Evolutionary conservation across 2,888 invertebrate genomes (phyloP).

Genomic region (Phyto melanocephala): DNA sequence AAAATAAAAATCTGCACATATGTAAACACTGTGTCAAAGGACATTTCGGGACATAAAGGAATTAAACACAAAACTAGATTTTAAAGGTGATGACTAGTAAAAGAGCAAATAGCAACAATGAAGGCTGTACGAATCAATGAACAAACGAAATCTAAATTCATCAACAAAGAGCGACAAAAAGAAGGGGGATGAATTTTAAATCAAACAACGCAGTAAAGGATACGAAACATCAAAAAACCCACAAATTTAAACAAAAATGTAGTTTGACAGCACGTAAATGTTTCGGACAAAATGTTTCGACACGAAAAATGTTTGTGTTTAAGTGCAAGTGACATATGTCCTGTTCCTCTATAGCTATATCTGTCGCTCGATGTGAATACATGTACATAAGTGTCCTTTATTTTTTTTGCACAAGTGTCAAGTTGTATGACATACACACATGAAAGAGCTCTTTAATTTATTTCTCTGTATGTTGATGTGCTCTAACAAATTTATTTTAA

Average conservation of each 20-base stretch:
- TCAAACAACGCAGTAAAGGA: conserved; percentile 23
- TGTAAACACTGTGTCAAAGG: conserved; percentile 56
- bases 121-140: conserved; percentile 29
- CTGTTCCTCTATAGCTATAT: not conserved
- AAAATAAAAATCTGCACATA: conserved; percentile 53
- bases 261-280: conserved; percentile 37
- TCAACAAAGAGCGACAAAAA: conserved; percentile 5
- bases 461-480: not conserved
- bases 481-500: conserved; percentile 2
- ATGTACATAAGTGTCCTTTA: not conserved
- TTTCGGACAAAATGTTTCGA: conserved; percentile 24
- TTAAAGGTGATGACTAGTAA: conserved; percentile 59
- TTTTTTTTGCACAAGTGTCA: conserved; percentile 50
- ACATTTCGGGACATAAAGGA: conserved; percentile 11
- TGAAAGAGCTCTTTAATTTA: conserved; percentile 36
- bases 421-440: conserved; percentile 32
- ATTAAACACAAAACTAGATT: conserved; percentile 9
- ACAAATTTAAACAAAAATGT: conserved; percentile 26
- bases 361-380: not conserved
- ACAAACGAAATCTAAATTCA: conserved; percentile 37
- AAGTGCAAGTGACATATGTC: conserved; percentile 50
- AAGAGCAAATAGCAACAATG: conserved; percentile 48
- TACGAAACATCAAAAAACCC: not conserved
- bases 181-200: conserved; percentile 9
- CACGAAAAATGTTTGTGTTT: conserved; percentile 17